Base-by-base conservation (phyloP, 2,888 invertebrate genomes). In the Xanthia icteritia region DNA sequence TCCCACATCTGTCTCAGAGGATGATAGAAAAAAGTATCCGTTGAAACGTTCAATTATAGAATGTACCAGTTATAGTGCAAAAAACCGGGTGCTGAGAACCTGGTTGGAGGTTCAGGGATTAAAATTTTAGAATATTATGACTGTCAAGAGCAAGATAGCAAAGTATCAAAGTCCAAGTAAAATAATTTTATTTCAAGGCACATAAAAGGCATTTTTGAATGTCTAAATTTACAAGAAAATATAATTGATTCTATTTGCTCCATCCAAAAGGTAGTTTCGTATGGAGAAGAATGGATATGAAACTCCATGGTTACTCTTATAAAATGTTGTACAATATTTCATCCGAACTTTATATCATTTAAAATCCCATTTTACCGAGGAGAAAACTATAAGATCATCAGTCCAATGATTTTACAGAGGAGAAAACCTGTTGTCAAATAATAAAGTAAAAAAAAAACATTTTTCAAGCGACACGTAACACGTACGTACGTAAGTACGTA, bases 1-100 rank as follows among this genome's bases (percentile, higher is more conserved):
- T 88, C 89, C 85, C 93, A 92, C 96, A 96, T 95, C 95, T 96
- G 96, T 91, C 90, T 81, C 87, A 83, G 89, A 90, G 91, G 89
- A 89, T 88, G 86, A 79, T 81, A 81, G 87, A 92, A 93, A 94
- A 95, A 94, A 93, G 89, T 91, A 91, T 91, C 91, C 92, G 93
- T 92, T 91, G 86, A 90, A 91, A 90, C 86, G 85, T 92, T 90
- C 90, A 92, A 93, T 93, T 92, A 92, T 91, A 92, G 90, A 90
- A 82, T 82, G 79, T 85, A 80, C 83, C 85, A 78, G 70, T 76
- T 87, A 73, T 39, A 51, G 66, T 71, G 64, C 73, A 79, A 84
- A 82, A 83, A 87, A 70, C 13, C n/a, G 5, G 61, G 58, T 36
- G 6, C 54, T 66, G 6, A 13, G 64, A 51, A 65, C 66, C 23